Base-by-base conservation (phyloP, 2,888 invertebrate genomes). In the Drosophila niveifrons region DNA sequence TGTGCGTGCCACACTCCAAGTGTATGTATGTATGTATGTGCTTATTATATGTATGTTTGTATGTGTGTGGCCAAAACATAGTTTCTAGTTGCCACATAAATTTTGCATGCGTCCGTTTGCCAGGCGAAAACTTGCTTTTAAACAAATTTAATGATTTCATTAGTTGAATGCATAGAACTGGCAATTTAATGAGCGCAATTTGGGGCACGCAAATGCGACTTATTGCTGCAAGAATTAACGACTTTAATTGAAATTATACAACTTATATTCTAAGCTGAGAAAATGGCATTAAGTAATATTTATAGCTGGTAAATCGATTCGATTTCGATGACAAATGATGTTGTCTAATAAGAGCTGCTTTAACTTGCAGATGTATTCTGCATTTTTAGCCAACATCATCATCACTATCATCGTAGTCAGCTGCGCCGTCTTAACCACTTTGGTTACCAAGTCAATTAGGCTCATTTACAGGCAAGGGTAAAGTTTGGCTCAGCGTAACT, bases 91-190 rank as follows among this genome's bases (percentile, higher is more conserved):
- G 83, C 83, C 83, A 81, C 83, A 83, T 83, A 78, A 78, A 83
- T 81, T 83, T 83, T 80, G 78, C 75, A 83, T 85, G 69, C 59
- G 52, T 61, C 63, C 69, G 58, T 69, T 57, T 47, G 48, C 62
- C 57, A 62, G 62, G 69, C 51, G 59, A 57, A 69, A 74, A 78
- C 66, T 76, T 77, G 75, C 66, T 73, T 79, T 79, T 73, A 78
- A 84, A 75, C 83, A 72, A 67, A 82, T 85, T 87, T 87, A 85
- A 85, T 85, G 85, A 85, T 85, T 85, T 84, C 87, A 85, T 85
- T 87, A 86, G 81, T 77, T 67, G 55, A 64, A 63, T 58, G 39
- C 56, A 44, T 41, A 36, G 43, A 72, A 66, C 53, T 58, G 64
- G 68, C 66, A 63, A 71, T 76, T 87, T 80, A 78, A 82, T 78